Evolutionary conservation across 2,888 invertebrate species (phyloP), one percentile per base, ranked within the genome.

Genomic region (Octonoba sinensis): DNA sequence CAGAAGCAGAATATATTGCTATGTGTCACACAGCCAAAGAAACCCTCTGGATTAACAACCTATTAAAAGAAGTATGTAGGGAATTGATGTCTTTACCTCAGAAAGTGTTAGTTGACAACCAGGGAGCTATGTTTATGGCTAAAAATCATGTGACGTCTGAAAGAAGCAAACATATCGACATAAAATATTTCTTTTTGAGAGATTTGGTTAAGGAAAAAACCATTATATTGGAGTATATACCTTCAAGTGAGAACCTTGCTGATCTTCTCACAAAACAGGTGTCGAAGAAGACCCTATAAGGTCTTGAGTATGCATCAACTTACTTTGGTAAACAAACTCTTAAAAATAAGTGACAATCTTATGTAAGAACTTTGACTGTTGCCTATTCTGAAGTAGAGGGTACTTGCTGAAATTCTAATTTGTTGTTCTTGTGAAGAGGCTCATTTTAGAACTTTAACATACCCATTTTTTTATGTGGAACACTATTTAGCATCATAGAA

Each of bases 71-170:
- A 47, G n/a, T n/a, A n/a, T n/a, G n/a, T n/a, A n/a, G n/a, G n/a
- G n/a, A n/a, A n/a, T n/a, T n/a, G n/a, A n/a, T n/a, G n/a, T n/a
- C n/a, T n/a, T n/a, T n/a, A n/a, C n/a, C n/a, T n/a, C n/a, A n/a
- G n/a, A n/a, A n/a, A n/a, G n/a, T n/a, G n/a, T n/a, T 47, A 54
- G 54, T 54, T n/a, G 54, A 54, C 54, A 54, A 54, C 54, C 54
- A 54, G 18, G 16, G 6, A 54, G 54, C 54, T 54, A 54, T 54
- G 54, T 54, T 54, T 18, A 54, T 54, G 16, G 54, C 54, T n/a
- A 16, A 54, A 54, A 54, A 54, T 16, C 54, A 54, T n/a, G 18
- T 15, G 16, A 54, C 54, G n/a, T n/a, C n/a, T n/a, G n/a, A n/a
- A n/a, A n/a, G n/a, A n/a, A n/a, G n/a, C n/a, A n/a, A n/a, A n/a